These are phyloP conservation scores for Columba guinea DNA, from an alignment of 2,797 vertebrate genomes.

Conservation along the genomic window DNA sequence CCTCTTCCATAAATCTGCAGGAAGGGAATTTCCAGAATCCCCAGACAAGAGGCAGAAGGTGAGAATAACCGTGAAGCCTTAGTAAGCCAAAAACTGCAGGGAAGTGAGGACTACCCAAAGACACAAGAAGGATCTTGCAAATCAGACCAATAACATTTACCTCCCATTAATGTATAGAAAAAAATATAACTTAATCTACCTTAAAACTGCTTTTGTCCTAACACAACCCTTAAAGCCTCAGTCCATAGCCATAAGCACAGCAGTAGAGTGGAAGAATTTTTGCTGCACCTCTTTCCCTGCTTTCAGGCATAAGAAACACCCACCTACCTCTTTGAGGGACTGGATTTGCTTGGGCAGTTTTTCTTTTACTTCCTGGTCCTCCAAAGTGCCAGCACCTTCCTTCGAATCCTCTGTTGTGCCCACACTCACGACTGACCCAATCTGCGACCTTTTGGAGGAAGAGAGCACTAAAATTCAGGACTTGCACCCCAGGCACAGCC, in stretches of 20 bases:
- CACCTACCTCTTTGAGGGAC: slow-evolving; percentile 59
- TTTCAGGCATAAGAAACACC: not conserved
- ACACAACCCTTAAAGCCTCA: not conserved
- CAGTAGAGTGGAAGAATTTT: not conserved
- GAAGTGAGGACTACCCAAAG: not conserved
- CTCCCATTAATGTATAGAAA: not conserved
- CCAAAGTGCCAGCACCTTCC: not conserved
- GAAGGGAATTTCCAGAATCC: not conserved
- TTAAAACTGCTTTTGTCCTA: not conserved
- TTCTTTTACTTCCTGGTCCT: slow-evolving; percentile 41
- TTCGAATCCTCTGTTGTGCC: not conserved
- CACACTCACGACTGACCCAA: not conserved
- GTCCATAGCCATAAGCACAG: not conserved
- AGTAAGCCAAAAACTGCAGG: not conserved
- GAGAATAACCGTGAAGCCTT: not conserved
- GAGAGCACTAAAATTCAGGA: slow-evolving; percentile 40
- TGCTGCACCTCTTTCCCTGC: not conserved
- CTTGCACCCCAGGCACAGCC: not conserved
- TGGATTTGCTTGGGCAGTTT: slow-evolving; percentile 51
- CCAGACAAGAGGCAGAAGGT: not conserved
- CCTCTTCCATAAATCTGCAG: not conserved
- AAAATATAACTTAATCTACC: not conserved
- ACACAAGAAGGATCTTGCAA: not conserved
- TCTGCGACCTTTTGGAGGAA: slow-evolving; percentile 69
- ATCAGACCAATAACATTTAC: not conserved